Percentiles rank a stretch among this genome's conserved stretches.
Evolutionary conservation across 2,797 vertebrate species (phyloP).

Genomic region (Synaphobranchus kaupii): DNA sequence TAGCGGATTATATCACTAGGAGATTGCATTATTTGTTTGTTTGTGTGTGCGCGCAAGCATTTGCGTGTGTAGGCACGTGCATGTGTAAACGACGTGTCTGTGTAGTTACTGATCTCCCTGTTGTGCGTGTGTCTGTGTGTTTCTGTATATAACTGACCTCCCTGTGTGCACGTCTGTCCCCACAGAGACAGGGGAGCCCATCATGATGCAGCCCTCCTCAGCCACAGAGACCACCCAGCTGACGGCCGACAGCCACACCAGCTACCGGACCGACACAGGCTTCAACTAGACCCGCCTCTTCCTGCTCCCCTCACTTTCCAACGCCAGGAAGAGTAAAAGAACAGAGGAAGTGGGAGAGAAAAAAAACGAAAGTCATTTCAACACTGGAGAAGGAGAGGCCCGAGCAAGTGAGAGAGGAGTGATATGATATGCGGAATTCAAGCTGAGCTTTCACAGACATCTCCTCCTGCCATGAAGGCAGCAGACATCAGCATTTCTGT

Average conservation of each 20-base stretch:
- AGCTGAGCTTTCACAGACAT: constrained; percentile 38
- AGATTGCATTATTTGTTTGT: background rate
- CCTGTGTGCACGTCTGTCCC: background rate
- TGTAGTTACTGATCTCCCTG: background rate
- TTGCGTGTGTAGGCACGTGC: background rate
- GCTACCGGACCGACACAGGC: constrained; percentile 89
- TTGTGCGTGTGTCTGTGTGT: background rate
- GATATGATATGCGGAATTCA: constrained; percentile 55
- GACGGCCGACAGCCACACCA: constrained; percentile 86
- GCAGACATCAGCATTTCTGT: constrained; percentile 59
- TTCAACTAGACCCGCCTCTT: constrained; percentile 71
- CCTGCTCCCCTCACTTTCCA: constrained; percentile 17
- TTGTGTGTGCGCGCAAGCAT: constrained; percentile 15
- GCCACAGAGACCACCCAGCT: constrained; percentile 97
- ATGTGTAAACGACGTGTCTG: background rate
- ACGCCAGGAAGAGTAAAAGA: constrained; percentile 32
- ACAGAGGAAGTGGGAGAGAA: background rate
- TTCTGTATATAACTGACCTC: background rate
- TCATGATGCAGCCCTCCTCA: constrained; percentile 90
- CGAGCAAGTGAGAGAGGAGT: constrained; percentile 68
- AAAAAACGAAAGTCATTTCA: constrained; percentile 60
- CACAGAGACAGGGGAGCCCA: constrained; percentile 66
- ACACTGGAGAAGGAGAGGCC: constrained; percentile 70
- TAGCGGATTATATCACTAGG: background rate
- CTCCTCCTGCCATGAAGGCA: constrained; percentile 55